These are phyloP conservation scores for Drosophila quinaria DNA, from an alignment of 2,888 invertebrate genomes.

Conservation along the genomic window DNA sequence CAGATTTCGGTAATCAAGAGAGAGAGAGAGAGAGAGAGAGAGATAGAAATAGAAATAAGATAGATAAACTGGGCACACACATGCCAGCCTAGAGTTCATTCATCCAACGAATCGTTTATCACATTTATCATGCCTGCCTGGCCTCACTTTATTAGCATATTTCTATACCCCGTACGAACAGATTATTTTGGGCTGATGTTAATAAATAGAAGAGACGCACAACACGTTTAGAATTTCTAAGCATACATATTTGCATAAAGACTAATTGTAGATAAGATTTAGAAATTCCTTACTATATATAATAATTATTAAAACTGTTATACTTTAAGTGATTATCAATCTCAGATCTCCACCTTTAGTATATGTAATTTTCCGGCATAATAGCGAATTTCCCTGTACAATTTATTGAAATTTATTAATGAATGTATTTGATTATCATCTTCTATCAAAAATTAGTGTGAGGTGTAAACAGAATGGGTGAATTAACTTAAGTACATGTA, in stretches of 20 bases:
- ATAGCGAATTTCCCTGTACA: too few relatives aligned
- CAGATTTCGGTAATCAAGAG: conserved; percentile 43
- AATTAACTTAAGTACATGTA: not conserved
- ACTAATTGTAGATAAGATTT: not conserved
- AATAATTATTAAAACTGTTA: too few relatives aligned
- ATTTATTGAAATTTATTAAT: too few relatives aligned
- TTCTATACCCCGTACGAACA: conserved; percentile 52
- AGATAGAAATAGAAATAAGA: not conserved
- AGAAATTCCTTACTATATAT: too few relatives aligned
- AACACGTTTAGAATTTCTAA: too few relatives aligned
- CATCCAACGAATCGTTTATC: conserved; percentile 76
- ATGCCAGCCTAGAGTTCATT: conserved; percentile 64
- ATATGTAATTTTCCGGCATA: too few relatives aligned
- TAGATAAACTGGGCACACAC: conserved; percentile 4
- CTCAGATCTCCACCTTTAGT: too few relatives aligned
- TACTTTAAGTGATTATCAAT: not conserved
- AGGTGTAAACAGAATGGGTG: too few relatives aligned
- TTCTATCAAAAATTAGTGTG: too few relatives aligned
- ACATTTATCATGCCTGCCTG: conserved; percentile 59
- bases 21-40: not conserved
- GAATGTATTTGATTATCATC: too few relatives aligned
- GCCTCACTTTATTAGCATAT: conserved; percentile 74
- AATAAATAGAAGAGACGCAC: too few relatives aligned
- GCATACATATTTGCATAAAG: too few relatives aligned
- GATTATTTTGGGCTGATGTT: not conserved